Evolutionary conservation across 1,140 invertebrate genomes (phyloP).

Genomic region (Heliconius melpomene): DNA sequence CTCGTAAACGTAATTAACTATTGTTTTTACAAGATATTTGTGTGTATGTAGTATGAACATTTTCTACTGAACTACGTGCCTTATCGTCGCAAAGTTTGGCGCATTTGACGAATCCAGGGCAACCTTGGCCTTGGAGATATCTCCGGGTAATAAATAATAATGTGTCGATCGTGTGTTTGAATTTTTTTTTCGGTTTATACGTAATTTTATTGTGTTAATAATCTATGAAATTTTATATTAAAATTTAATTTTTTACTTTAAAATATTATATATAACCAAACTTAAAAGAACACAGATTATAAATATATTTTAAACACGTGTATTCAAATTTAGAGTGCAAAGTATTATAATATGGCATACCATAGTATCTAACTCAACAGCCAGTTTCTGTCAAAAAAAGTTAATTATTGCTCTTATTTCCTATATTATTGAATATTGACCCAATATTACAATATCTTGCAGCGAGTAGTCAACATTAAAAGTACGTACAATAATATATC

Average conservation of each 20-base stretch:
- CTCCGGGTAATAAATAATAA: constrained; percentile 14
- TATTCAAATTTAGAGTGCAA: neutral
- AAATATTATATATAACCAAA: neutral
- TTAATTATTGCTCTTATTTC: constrained; percentile 3
- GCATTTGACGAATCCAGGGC: constrained; percentile 27
- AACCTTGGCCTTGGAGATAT: constrained; percentile 26
- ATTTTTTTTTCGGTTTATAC: neutral
- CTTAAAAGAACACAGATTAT: neutral
- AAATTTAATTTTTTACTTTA: neutral
- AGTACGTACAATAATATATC: neutral
- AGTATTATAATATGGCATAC: neutral
- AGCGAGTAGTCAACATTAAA: constrained; percentile 8
- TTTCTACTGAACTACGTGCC: constrained; percentile 44
- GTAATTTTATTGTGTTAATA: neutral
- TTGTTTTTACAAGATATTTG: constrained; percentile 56
- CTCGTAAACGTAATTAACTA: constrained; percentile 62
- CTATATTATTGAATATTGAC: constrained; percentile 35
- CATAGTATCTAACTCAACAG: neutral
- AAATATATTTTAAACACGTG: neutral
- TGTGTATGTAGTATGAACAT: constrained; percentile 36
- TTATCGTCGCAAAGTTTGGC: constrained; percentile 36
- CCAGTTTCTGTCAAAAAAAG: neutral
- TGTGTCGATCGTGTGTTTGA: constrained; percentile 8
- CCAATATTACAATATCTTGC: constrained; percentile 37
- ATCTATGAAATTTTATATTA: neutral